A percentile compares a stretch with the other conserved stretches of the same genome.
These are phyloP conservation scores for Patiria pectinifera DNA, from an alignment of 53 echinoderm and acorn worm species.

Conservation along the genomic window DNA sequence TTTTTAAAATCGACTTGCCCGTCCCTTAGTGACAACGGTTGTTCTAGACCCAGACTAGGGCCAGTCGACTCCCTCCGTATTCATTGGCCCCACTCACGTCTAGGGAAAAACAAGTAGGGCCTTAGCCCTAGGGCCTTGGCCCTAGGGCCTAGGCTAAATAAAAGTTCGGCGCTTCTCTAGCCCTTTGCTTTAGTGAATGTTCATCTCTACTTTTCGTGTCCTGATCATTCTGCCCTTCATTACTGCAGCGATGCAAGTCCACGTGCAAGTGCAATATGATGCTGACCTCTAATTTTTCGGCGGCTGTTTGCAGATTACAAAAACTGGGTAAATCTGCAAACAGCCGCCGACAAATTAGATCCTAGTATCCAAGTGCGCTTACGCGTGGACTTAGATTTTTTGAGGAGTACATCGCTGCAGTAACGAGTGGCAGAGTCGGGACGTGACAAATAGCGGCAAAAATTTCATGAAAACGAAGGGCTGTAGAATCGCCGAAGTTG, in stretches of 20 bases:
- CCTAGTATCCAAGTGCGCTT: neutral
- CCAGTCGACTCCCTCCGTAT: too few relatives aligned
- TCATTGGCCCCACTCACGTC: too few relatives aligned
- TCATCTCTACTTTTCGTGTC: neutral
- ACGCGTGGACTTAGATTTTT: neutral
- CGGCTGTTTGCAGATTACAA: slow-evolving; percentile 10
- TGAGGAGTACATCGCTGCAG: slow-evolving; percentile 1
- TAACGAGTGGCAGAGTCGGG: neutral
- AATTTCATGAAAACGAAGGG: slow-evolving; percentile 1
- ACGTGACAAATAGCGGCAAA: neutral
- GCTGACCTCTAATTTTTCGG: slow-evolving; percentile 1
- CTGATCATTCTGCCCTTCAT: neutral
- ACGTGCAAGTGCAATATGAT: neutral
- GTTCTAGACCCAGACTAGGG: too few relatives aligned
- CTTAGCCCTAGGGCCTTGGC: too few relatives aligned
- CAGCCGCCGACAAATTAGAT: neutral
- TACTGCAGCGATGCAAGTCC: neutral
- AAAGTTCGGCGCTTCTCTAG: too few relatives aligned
- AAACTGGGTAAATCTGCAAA: neutral
- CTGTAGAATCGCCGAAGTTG: neutral
- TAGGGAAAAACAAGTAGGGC: too few relatives aligned
- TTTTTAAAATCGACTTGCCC: too few relatives aligned
- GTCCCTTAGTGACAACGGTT: too few relatives aligned
- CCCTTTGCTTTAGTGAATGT: too few relatives aligned
- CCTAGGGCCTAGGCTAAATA: too few relatives aligned